A percentile compares a stretch with the other conserved stretches of the same genome.
Conservation (phyloP, 2,888 invertebrate genomes). For the Gastracanthus pulcherrimus region DNA sequence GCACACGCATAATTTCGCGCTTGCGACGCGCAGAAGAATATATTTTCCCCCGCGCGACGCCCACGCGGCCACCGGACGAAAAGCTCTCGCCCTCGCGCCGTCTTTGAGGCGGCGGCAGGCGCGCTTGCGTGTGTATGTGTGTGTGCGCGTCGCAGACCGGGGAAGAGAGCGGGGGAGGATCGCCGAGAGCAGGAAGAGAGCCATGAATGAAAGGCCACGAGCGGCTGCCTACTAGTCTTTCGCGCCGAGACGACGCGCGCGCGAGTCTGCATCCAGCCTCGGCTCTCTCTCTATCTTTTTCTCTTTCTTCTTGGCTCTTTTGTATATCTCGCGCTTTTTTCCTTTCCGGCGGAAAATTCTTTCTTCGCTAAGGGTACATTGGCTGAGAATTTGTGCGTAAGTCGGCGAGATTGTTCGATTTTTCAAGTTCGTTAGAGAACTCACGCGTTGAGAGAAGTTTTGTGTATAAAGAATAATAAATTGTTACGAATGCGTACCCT, state of each 20-base stretch:
- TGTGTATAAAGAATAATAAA: too few species aligned
- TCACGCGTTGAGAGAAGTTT: too few species aligned
- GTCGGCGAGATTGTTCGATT: too few species aligned
- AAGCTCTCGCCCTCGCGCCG: background rate
- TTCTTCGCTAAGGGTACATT: too few species aligned
- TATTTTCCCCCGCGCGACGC: too few species aligned
- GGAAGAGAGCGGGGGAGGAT: background rate
- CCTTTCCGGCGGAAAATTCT: background rate
- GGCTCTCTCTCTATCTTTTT: background rate
- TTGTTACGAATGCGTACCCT: too few species aligned
- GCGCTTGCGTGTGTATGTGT: background rate
- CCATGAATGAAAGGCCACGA: constrained; percentile 6
- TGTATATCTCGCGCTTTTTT: background rate
- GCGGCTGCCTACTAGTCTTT: constrained; percentile 8
- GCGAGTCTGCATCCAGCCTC: too few species aligned
- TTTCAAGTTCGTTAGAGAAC: too few species aligned
- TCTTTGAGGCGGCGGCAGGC: too few species aligned
- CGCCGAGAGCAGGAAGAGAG: constrained; percentile 12
- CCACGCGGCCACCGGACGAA: background rate
- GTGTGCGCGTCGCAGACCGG: background rate
- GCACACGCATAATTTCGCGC: too few species aligned
- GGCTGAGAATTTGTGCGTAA: too few species aligned
- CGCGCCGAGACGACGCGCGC: background rate
- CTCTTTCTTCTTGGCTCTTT: constrained; percentile 28
- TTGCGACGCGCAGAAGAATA: too few species aligned